Conservation (phyloP, 2,113 vertebrate genomes). For the Charina bottae region DNA sequence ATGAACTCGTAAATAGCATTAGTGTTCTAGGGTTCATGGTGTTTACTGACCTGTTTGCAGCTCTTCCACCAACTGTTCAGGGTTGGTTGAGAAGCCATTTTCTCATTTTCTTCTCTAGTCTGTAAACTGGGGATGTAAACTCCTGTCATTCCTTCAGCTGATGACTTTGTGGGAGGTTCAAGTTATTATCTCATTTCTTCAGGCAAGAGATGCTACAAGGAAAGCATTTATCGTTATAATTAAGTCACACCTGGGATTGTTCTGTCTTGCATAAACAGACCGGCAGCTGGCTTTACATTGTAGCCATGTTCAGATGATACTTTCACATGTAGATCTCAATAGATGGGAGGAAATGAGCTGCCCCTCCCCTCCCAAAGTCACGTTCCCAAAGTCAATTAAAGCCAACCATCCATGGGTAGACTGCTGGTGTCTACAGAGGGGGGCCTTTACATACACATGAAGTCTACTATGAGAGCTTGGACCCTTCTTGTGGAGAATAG, state of each 20-base stretch:
- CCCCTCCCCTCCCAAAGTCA: neutral
- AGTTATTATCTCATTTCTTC: neutral
- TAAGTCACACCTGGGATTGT: slow-evolving; percentile 20
- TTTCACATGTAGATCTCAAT: neutral
- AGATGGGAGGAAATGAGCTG: neutral
- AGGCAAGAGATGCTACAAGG: neutral
- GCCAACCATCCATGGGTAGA: neutral
- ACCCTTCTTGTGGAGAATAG: neutral
- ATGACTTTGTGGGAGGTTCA: slow-evolving; percentile 4
- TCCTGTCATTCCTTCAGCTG: neutral
- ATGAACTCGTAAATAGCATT: neutral
- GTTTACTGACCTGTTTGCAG: slow-evolving; percentile 17
- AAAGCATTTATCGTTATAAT: slow-evolving; percentile 11
- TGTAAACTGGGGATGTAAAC: slow-evolving; percentile 1
- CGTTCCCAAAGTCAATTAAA: neutral
- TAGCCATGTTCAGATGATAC: neutral
- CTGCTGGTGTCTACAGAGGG: neutral
- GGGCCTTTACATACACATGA: neutral
- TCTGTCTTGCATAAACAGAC: slow-evolving; percentile 36
- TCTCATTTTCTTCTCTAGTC: slow-evolving; percentile 19
- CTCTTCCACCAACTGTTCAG: slow-evolving; percentile 23
- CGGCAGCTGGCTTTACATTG: neutral
- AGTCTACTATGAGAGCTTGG: neutral
- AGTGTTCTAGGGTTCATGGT: slow-evolving; percentile 41
- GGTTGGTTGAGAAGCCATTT: slow-evolving; percentile 11